A percentile compares a stretch with the other conserved stretches of the same genome.
Conservation (phyloP, 2,113 vertebrate genomes). For the Scomber scombrus region DNA sequence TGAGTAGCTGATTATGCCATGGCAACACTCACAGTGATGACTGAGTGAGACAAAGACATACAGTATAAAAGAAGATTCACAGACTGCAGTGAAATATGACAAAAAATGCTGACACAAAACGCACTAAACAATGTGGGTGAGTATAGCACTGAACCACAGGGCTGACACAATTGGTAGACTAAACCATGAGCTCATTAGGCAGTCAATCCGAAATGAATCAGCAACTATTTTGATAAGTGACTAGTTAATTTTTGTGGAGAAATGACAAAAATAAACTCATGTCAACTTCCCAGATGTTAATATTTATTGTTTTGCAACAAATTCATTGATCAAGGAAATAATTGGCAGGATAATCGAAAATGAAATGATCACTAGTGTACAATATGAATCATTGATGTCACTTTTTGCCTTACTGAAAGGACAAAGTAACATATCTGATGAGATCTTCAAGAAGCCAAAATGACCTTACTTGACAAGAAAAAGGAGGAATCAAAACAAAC, state of each 20-base stretch:
- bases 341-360: too few relatives aligned
- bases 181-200: too few relatives aligned
- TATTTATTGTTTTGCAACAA: background rate
- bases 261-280: background rate
- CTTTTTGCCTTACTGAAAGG: background rate
- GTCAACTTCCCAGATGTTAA: too few relatives aligned
- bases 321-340: background rate
- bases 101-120: slow-evolving; percentile 23
- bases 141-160: too few relatives aligned
- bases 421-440: background rate
- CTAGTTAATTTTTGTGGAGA: background rate
- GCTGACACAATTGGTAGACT: too few relatives aligned
- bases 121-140: background rate
- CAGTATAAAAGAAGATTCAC: background rate
- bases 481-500: background rate
- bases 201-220: too few relatives aligned
- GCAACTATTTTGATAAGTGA: too few relatives aligned
- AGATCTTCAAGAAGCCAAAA: background rate
- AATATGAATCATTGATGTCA: background rate
- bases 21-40: slow-evolving; percentile 60
- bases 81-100: slow-evolving; percentile 2
- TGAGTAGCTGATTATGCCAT: slow-evolving; percentile 47
- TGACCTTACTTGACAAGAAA: background rate
- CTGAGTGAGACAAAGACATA: slow-evolving; percentile 7
- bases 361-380: too few relatives aligned